Percentiles rank a stretch among this genome's conserved stretches.
These are phyloP conservation scores for Xiphorhynchus elegans DNA, from an alignment of 2,113 vertebrate species.

Conservation along the genomic window DNA sequence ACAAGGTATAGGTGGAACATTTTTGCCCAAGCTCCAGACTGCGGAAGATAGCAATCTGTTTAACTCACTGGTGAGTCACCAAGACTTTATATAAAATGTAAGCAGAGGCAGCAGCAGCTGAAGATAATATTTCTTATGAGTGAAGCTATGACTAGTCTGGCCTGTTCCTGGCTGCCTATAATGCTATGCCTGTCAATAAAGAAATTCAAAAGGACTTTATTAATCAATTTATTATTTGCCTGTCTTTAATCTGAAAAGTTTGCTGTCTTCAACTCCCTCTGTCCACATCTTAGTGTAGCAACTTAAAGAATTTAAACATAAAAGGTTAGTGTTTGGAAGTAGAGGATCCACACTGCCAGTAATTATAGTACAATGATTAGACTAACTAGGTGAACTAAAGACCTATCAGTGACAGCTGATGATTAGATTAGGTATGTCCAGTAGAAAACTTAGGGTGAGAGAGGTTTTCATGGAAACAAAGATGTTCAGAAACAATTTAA, in stretches of 20 bases:
- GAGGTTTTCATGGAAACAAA: constrained; percentile 44
- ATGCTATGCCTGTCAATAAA: background rate
- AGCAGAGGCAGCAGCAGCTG: background rate
- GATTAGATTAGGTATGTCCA: constrained; percentile 54
- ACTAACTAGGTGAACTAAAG: background rate
- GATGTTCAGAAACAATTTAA: constrained; percentile 63
- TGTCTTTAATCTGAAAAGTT: background rate
- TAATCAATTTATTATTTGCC: background rate
- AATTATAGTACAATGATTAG: background rate
- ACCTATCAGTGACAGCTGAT: constrained; percentile 30
- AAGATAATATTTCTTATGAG: background rate
- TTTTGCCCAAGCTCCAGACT: background rate
- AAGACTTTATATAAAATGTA: background rate
- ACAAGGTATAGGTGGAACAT: background rate
- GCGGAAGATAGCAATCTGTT: background rate
- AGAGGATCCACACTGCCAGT: background rate
- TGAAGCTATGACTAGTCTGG: background rate
- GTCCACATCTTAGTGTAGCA: background rate
- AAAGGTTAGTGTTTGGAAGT: background rate
- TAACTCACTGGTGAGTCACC: background rate
- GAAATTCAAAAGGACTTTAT: background rate
- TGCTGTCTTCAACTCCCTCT: background rate
- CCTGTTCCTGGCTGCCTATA: background rate
- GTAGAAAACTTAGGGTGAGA: constrained; percentile 40
- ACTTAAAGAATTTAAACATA: background rate